Evolutionary conservation across 1,140 invertebrate genomes (phyloP), one percentile per base, ranked within the genome.

Genomic region (Ridgeia piscesae): DNA sequence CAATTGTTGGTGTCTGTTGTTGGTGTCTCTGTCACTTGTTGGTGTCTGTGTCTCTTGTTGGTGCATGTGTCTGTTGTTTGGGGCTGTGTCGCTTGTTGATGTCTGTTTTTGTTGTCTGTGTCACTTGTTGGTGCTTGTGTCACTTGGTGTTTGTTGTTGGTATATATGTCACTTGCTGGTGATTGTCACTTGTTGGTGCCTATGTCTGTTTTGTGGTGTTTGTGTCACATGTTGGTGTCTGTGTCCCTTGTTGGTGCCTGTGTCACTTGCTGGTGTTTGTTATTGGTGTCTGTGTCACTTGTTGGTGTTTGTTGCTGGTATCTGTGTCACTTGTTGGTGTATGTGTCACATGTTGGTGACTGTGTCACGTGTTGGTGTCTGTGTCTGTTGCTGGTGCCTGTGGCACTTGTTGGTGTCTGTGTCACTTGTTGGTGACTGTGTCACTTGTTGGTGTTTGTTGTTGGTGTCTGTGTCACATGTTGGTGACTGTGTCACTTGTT

Each of bases 291-390:
- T n/a, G 42, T 42, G 42, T 42, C 42, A 11, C 11, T 42, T 42
- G 42, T 42, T 42, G 42, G 42, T 42, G 42, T 2, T 1, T 77
- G 27, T 21, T n/a, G n/a, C n/a, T n/a, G n/a, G n/a, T n/a, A n/a
- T n/a, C n/a, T n/a, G n/a, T n/a, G n/a, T n/a, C n/a, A n/a, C n/a
- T n/a, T n/a, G n/a, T n/a, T n/a, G 48, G 48, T 50, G 48, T 50
- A 17, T 2, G 14, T 77, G 27, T 21, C 58, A 77, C 58, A 50
- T 77, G 58, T 31, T 77, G 58, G 58, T 77, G 58, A 21, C 58
- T 42, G 27, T 77, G 58, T 77, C 58, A 21, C 8, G 11, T 17
- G 27, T 0, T 77, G 58, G 58, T 77, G 58, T 77, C 58, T 96
- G 17, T 77, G 58, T 42, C 42, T 42, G 42, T 42, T 42, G 42